A percentile compares a stretch with the other conserved stretches of the same genome.
Evolutionary conservation across 2,888 invertebrate genomes (phyloP).

Genomic region (Metacarcinus magister): DNA sequence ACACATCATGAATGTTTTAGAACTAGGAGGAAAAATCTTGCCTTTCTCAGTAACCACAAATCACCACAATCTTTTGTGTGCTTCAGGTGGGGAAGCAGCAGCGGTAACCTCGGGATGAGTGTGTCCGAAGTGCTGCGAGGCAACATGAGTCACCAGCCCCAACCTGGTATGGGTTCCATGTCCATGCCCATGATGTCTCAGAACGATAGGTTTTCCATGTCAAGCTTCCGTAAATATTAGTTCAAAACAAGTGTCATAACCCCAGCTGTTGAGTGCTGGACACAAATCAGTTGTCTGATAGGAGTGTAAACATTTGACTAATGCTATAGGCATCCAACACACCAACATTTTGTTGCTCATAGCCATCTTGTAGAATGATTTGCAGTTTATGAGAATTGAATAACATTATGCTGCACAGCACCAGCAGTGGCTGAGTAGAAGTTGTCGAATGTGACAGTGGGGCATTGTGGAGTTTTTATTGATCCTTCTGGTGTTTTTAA

Average conservation of each 20-base stretch:
- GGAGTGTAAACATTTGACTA: not conserved
- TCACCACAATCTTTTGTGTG: not conserved
- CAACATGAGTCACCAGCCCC: conserved; percentile 59
- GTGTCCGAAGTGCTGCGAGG: conserved; percentile 59
- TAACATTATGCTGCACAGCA: not conserved
- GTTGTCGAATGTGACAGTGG: not conserved
- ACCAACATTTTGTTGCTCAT: not conserved
- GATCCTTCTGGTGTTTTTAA: not conserved
- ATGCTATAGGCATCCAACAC: conserved; percentile 31
- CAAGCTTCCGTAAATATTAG: conserved; percentile 68
- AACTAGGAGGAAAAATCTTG: not conserved
- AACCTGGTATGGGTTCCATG: conserved; percentile 66
- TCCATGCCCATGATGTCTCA: conserved; percentile 68
- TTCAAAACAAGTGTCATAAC: conserved; percentile 2
- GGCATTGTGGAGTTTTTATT: not conserved
- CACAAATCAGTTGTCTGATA: not conserved
- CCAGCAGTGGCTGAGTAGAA: conserved; percentile 19
- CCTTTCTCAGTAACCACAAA: not conserved
- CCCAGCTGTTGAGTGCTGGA: not conserved
- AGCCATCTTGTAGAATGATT: not conserved
- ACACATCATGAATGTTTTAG: not conserved
- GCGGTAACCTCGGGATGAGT: conserved; percentile 58
- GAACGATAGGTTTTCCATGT: conserved; percentile 71
- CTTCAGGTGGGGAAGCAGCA: conserved; percentile 68
- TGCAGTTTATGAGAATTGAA: not conserved